phyloP scores from a whole-genome alignment of 1,140 invertebrate species.

The Sogatella furcifera region DNA sequence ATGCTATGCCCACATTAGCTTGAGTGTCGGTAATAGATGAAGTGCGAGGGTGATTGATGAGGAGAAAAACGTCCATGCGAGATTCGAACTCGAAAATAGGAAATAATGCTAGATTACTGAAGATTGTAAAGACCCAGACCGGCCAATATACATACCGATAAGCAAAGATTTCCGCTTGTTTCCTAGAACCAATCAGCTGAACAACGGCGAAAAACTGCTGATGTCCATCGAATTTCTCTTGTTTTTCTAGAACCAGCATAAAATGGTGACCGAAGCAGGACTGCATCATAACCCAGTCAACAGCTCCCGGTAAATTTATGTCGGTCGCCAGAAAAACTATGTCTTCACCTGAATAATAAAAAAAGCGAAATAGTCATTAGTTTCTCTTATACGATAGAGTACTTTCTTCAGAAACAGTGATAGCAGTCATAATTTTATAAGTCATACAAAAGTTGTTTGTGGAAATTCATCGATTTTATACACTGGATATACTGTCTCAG shows the following conservation, averaged over 20 bases:
- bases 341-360: constrained; percentile 62
- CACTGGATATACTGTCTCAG: too few relatives aligned
- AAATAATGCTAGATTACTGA: neutral
- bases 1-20: too few relatives aligned
- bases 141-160: constrained; percentile 61
- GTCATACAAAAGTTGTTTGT: too few relatives aligned
- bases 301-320: constrained; percentile 97
- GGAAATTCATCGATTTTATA: too few relatives aligned
- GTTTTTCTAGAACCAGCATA: constrained; percentile 98
- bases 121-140: too few relatives aligned
- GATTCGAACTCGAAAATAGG: too few relatives aligned
- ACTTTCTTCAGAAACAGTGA: too few relatives aligned
- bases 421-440: too few relatives aligned
- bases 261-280: constrained; percentile 98
- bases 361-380: constrained; percentile 10
- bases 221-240: constrained; percentile 95
- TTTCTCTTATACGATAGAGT: too few relatives aligned
- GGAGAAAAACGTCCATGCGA: too few relatives aligned
- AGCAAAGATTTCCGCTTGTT: constrained; percentile 98
- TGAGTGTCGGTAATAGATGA: too few relatives aligned
- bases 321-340: constrained; percentile 99
- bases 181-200: constrained; percentile 94
- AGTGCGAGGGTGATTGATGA: too few relatives aligned
- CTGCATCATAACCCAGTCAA: constrained; percentile 99
- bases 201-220: constrained; percentile 99